These are phyloP conservation scores for Delphinus delphis DNA, from an alignment of 2,113 vertebrate genomes.

Conservation along the genomic window DNA sequence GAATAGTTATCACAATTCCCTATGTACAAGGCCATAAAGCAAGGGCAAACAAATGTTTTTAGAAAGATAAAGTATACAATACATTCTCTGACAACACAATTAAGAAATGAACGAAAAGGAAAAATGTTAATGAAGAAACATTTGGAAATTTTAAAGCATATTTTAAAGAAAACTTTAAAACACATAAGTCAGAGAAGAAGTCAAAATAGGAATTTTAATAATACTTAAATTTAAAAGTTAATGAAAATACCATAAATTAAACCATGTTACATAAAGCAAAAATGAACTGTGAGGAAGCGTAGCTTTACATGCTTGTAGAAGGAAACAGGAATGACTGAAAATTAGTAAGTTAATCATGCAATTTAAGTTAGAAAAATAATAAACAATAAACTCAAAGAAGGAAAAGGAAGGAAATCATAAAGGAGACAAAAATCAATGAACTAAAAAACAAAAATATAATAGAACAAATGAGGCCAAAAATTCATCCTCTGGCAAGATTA, in stretches of 20 bases:
- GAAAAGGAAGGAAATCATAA: not conserved
- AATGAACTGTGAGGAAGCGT: not conserved
- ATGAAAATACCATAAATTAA: not conserved
- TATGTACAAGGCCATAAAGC: not conserved
- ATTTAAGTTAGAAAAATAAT: conserved; percentile 6
- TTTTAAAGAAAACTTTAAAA: not conserved
- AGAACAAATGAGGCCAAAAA: not conserved
- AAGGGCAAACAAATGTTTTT: not conserved
- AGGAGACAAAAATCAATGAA: not conserved
- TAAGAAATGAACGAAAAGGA: not conserved
- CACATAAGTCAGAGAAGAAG: not conserved
- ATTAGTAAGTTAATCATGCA: not conserved
- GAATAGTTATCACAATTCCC: not conserved
- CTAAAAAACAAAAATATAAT: not conserved
- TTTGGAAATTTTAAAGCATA: not conserved
- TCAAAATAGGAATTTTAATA: not conserved
- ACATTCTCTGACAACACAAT: not conserved
- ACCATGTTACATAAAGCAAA: not conserved
- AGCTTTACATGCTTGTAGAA: not conserved
- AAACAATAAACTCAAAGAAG: not conserved
- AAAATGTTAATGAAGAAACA: not conserved
- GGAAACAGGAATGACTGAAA: not conserved
- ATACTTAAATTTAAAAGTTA: conserved; percentile 8
- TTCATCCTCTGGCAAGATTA: not conserved
- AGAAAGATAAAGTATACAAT: not conserved